A percentile compares a stretch with the other conserved stretches of the same genome.
phyloP scores from a whole-genome alignment of 2,888 invertebrate species.

The Exephanes ischioxanthus region DNA sequence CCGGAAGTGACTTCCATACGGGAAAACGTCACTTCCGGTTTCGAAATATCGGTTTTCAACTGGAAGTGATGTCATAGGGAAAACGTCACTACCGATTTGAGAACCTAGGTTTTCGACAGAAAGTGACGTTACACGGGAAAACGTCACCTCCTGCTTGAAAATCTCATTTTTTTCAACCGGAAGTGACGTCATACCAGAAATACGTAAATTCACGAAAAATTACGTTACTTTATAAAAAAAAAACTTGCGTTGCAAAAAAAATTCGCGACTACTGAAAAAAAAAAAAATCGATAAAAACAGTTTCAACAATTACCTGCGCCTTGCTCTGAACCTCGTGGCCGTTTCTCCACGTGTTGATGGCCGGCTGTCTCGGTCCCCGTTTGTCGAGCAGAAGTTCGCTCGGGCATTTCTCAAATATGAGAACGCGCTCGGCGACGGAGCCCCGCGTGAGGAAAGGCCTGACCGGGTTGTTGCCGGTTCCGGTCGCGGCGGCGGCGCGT shows the following conservation, averaged over 20 bases:
- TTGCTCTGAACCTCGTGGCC: slow-evolving; percentile 84
- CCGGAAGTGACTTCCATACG: not conserved
- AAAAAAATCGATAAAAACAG: not conserved
- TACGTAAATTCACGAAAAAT: too few relatives aligned
- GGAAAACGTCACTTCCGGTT: too few relatives aligned
- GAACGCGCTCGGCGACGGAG: slow-evolving; percentile 95
- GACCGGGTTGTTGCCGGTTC: slow-evolving; percentile 88
- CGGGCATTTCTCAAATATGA: slow-evolving; percentile 96
- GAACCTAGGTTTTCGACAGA: not conserved
- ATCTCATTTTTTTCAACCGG: not conserved
- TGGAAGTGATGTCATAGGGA: not conserved
- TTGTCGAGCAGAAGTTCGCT: slow-evolving; percentile 91
- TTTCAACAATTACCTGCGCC: slow-evolving; percentile 84
- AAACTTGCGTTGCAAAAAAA: not conserved
- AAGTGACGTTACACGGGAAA: not conserved
- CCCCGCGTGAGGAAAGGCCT: slow-evolving; percentile 95
- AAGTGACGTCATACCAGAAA: not conserved
- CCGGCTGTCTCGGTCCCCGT: slow-evolving; percentile 87
- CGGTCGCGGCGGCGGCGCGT: slow-evolving; percentile 83
- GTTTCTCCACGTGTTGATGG: slow-evolving; percentile 84
- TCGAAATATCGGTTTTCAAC: not conserved
- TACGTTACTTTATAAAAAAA: not conserved
- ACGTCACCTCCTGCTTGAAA: too few relatives aligned
- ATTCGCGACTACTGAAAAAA: not conserved
- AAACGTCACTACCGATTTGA: not conserved